Evolutionary conservation across 1,140 invertebrate species (phyloP).

Genomic region (Diachasmimorpha longicaudata): DNA sequence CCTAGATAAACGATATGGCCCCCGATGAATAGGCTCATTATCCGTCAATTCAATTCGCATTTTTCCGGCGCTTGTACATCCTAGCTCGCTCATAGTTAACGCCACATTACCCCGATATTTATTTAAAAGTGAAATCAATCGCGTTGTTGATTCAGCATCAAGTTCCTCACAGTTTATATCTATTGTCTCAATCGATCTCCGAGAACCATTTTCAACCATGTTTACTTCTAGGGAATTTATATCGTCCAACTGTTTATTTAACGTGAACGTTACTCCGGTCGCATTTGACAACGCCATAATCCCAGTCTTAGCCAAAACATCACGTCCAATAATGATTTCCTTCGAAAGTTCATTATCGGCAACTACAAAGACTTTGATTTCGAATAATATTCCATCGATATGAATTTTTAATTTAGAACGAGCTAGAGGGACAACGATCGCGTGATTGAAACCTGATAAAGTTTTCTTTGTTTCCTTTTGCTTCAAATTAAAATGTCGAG

Average conservation of each 20-base stretch:
- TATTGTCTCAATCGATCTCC: too few species aligned
- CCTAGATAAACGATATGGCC: conserved; percentile 14
- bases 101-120: conserved; percentile 28
- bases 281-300: background rate
- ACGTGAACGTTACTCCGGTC: too few species aligned
- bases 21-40: background rate
- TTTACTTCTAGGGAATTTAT: too few species aligned
- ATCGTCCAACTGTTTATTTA: too few species aligned
- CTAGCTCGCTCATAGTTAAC: conserved; percentile 24
- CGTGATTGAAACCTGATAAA: conserved; percentile 11
- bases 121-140: background rate
- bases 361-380: conserved; percentile 13
- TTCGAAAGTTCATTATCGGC: background rate
- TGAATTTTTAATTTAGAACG: background rate
- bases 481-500: background rate
- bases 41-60: conserved; percentile 40
- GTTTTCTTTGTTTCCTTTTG: background rate
- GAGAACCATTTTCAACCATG: too few species aligned
- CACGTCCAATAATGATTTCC: conserved; percentile 20
- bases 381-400: conserved; percentile 7
- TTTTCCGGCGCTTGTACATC: conserved; percentile 29
- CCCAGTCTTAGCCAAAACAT: conserved; percentile 4
- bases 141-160: too few species aligned
- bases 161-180: too few species aligned
- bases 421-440: background rate